These are phyloP conservation scores for Clamator glandarius DNA, from an alignment of 2,797 vertebrate species.

Conservation along the genomic window DNA sequence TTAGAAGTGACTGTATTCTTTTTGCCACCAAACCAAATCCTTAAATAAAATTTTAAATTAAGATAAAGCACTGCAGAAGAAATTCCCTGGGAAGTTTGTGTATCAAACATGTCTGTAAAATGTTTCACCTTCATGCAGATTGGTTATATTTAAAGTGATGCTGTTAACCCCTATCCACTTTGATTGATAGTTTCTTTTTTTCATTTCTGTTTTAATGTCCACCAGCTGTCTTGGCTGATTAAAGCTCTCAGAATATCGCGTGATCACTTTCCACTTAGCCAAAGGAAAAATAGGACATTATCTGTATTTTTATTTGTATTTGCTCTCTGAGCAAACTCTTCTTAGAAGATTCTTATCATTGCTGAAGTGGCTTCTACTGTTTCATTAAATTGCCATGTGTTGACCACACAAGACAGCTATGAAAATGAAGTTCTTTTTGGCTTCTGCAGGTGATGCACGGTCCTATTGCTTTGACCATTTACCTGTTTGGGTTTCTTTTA, in stretches of 20 bases:
- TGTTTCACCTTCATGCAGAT: conserved; percentile 51
- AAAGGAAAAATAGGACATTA: background rate
- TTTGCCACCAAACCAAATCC: conserved; percentile 49
- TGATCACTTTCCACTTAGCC: conserved; percentile 15
- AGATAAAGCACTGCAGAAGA: conserved; percentile 55
- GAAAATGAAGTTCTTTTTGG: background rate
- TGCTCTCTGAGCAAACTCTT: background rate
- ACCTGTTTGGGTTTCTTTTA: background rate
- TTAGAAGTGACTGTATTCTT: conserved; percentile 23
- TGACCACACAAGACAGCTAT: background rate
- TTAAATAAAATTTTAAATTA: conserved; percentile 65
- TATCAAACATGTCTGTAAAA: conserved; percentile 43
- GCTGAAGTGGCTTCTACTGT: background rate
- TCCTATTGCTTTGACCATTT: background rate
- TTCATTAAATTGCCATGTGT: background rate
- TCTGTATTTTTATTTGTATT: conserved; percentile 18
- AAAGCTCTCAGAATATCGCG: conserved; percentile 14
- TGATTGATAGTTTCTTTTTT: conserved; percentile 28
- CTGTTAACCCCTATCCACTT: conserved; percentile 41
- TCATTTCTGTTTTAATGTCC: conserved; percentile 56
- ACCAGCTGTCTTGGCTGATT: conserved; percentile 58
- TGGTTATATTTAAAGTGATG: conserved; percentile 39
- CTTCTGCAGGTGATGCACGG: background rate
- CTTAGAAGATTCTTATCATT: background rate
- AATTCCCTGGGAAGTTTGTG: conserved; percentile 26